phyloP scores from a whole-genome alignment of 2,888 invertebrate species.

The Apocheima hispidaria region DNA sequence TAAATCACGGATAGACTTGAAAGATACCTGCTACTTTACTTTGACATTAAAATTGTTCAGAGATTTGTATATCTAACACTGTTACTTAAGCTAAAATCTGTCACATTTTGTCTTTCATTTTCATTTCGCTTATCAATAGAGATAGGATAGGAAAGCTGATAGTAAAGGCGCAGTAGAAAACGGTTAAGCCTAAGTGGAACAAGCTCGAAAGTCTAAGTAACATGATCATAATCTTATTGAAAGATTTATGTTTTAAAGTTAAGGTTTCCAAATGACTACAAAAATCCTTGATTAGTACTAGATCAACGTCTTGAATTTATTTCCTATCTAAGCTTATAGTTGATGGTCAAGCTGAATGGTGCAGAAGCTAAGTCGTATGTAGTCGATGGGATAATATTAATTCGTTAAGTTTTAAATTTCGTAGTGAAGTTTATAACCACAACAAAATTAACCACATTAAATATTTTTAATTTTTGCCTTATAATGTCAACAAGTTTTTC shows the following conservation, averaged over 20 bases:
- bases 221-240: conserved; percentile 42
- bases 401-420: conserved; percentile 54
- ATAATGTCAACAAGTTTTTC: conserved; percentile 39
- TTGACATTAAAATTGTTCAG: conserved; percentile 17
- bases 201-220: conserved; percentile 78
- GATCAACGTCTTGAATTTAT: conserved; percentile 56
- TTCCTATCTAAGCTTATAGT: conserved; percentile 71
- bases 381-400: conserved; percentile 67
- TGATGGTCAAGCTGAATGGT: conserved; percentile 64
- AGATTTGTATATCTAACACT: conserved; percentile 31
- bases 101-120: conserved; percentile 40
- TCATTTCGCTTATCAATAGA: conserved; percentile 44
- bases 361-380: conserved; percentile 76
- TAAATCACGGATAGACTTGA: conserved; percentile 12
- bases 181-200: conserved; percentile 78
- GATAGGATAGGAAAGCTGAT: conserved; percentile 69
- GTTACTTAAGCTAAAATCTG: conserved; percentile 36
- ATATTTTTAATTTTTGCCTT: conserved; percentile 57
- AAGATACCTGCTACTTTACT: conserved; percentile 5
- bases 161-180: conserved; percentile 77
- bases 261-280: conserved; percentile 41
- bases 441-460: conserved; percentile 62
- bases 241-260: conserved; percentile 40
- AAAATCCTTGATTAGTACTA: conserved; percentile 33
- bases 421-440: conserved; percentile 51